A percentile compares a stretch with the other conserved stretches of the same genome.
Conservation (phyloP, 2,888 invertebrate genomes). For the Acleris sparsana region DNA sequence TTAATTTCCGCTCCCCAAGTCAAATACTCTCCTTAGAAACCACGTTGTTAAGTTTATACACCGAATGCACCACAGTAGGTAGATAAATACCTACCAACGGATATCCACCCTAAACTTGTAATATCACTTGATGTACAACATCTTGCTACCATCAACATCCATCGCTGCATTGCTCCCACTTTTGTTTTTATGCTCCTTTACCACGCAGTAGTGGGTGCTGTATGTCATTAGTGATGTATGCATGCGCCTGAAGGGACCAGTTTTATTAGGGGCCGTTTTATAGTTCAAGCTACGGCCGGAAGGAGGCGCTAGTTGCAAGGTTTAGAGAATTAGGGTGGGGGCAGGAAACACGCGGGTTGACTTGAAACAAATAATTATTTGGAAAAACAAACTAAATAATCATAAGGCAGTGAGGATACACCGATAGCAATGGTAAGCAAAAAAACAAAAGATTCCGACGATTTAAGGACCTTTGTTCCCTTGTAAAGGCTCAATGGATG, state of each 20-base stretch:
- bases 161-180: slow-evolving; percentile 1
- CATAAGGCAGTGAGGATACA: no score
- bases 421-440: no score
- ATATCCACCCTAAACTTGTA: slow-evolving; percentile 37
- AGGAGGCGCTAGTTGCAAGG: slow-evolving; percentile 68
- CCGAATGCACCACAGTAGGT: slow-evolving; percentile 1
- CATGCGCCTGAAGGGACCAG: slow-evolving; percentile 64
- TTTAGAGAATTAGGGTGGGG: slow-evolving; percentile 63
- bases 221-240: slow-evolving; percentile 77
- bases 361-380: no score
- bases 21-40: neutral
- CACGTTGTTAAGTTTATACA: neutral
- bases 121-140: slow-evolving; percentile 19
- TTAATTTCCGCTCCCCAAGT: no score
- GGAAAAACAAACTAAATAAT: no score
- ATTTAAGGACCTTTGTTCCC: no score
- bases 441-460: no score
- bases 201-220: slow-evolving; percentile 11
- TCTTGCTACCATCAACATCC: neutral
- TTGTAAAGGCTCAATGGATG: no score
- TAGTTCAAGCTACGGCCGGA: slow-evolving; percentile 69
- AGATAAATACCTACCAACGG: slow-evolving; percentile 13
- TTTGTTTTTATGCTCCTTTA: neutral
- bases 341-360: slow-evolving; percentile 42
- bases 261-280: slow-evolving; percentile 74